These are phyloP conservation scores for Papilio helenus DNA, from an alignment of 1,140 invertebrate species.

Conservation along the genomic window DNA sequence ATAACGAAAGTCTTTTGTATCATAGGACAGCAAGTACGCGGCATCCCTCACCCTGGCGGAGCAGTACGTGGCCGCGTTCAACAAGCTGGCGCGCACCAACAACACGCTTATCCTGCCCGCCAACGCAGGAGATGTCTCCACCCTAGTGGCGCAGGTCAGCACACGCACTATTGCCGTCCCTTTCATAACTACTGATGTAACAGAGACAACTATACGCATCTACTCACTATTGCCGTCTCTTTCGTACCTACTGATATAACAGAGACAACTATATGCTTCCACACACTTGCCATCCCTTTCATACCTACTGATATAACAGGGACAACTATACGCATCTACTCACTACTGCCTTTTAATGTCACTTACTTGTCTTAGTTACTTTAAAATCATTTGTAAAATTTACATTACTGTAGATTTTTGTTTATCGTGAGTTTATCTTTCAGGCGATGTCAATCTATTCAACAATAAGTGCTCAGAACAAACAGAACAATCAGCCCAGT, in stretches of 20 bases:
- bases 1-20: slow-evolving; percentile 25
- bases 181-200: not conserved
- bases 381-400: not conserved
- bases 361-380: not conserved
- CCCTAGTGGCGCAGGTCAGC: slow-evolving; percentile 91
- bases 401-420: not conserved
- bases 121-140: slow-evolving; percentile 93
- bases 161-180: not conserved
- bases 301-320: not conserved
- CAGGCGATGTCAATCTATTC: slow-evolving; percentile 89
- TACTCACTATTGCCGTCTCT: too few species aligned
- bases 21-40: slow-evolving; percentile 91
- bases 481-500: slow-evolving; percentile 55
- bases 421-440: slow-evolving; percentile 50
- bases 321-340: too few species aligned
- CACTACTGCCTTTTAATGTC: slow-evolving; percentile 7
- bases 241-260: too few species aligned
- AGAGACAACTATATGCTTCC: too few species aligned
- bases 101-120: slow-evolving; percentile 97
- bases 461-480: slow-evolving; percentile 82
- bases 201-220: too few species aligned
- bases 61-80: slow-evolving; percentile 97
- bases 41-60: slow-evolving; percentile 96
- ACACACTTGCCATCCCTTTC: not conserved
- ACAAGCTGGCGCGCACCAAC: slow-evolving; percentile 95